Conservation (phyloP, 2,113 vertebrate species). For the Tachysurus fulvidraco region DNA sequence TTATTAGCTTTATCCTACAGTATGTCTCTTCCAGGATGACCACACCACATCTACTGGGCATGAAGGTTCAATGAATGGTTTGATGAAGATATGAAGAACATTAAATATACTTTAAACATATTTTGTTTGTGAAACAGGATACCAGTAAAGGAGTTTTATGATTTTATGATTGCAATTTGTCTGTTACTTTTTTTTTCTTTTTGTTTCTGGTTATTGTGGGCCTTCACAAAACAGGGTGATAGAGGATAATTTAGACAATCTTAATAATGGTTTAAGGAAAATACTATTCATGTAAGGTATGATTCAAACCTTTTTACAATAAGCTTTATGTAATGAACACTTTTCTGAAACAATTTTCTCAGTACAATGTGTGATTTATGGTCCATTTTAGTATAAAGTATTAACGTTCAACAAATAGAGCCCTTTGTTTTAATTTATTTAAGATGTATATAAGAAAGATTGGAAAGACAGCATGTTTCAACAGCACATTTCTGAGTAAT, state of each 20-base stretch:
- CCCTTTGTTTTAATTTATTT: neutral
- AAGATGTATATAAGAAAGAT: neutral
- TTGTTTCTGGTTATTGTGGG: too few relatives aligned
- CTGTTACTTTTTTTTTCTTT: neutral
- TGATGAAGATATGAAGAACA: neutral
- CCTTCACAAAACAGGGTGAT: neutral
- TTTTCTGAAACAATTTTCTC: neutral
- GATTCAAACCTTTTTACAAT: neutral
- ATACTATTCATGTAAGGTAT: neutral
- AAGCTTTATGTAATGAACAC: neutral
- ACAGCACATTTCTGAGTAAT: slow-evolving; percentile 24
- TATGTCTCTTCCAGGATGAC: neutral
- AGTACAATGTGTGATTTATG: neutral
- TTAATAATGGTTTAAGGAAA: neutral
- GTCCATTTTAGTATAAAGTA: neutral
- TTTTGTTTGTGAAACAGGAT: neutral
- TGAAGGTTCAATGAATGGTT: neutral
- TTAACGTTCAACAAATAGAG: neutral
- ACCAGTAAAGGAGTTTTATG: neutral
- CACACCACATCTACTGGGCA: neutral
- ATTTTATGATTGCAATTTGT: neutral
- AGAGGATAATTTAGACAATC: neutral
- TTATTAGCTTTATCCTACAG: neutral
- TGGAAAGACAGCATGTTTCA: neutral
- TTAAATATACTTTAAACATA: neutral